Percentiles rank a stretch among this genome's conserved stretches.
These are phyloP conservation scores for Lasiurus cinereus DNA, from an alignment of 2,113 vertebrate genomes.

Conservation along the genomic window DNA sequence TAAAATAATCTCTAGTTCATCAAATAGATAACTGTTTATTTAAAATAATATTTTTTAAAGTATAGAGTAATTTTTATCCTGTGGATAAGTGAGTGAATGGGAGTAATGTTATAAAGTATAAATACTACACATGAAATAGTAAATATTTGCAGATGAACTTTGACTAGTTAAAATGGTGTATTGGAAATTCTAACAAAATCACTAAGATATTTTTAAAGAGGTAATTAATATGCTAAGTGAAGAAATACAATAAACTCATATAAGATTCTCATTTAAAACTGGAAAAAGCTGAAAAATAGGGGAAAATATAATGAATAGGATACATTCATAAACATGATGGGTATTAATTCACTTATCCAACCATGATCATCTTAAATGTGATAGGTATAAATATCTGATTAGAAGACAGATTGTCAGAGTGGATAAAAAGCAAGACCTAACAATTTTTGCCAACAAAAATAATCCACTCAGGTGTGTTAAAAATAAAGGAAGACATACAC, in stretches of 20 bases:
- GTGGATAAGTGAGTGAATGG: background rate
- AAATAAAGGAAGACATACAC: background rate
- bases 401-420: background rate
- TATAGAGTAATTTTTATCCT: background rate
- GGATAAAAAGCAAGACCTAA: background rate
- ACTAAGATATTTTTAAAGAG: background rate
- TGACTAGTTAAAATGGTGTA: background rate
- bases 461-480: background rate
- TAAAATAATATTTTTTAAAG: background rate
- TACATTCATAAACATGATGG: background rate
- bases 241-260: background rate
- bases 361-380: background rate
- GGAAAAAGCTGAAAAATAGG: background rate
- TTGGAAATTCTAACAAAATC: background rate
- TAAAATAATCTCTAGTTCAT: background rate
- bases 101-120: background rate
- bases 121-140: background rate
- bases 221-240: background rate
- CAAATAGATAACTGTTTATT: background rate
- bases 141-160: background rate
- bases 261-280: background rate
- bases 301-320: background rate
- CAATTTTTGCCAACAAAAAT: background rate
- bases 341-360: background rate
- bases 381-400: background rate